phyloP scores from a whole-genome alignment of 2,797 vertebrate species.

The Pseudochirops cupreus region DNA sequence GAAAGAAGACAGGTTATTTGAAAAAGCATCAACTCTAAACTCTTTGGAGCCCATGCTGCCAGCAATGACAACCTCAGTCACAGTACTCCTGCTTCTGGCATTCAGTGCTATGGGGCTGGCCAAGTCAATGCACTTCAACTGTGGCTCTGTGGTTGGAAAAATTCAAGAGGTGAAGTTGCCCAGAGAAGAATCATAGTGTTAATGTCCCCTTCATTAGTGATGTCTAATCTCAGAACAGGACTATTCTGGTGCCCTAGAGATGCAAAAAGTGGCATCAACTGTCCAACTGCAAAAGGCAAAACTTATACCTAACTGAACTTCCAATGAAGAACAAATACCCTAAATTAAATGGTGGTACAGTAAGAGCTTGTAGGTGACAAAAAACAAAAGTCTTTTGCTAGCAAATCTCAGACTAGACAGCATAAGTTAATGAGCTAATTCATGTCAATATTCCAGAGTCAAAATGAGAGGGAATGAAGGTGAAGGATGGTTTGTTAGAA shows the following conservation, averaged over 20 bases:
- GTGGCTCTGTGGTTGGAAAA: slow-evolving; percentile 88
- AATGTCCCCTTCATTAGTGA: slow-evolving; percentile 94
- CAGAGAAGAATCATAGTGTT: slow-evolving; percentile 91
- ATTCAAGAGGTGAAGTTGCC: slow-evolving; percentile 88
- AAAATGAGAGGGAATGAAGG: neutral
- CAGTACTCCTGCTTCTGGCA: neutral
- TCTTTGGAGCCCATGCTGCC: neutral
- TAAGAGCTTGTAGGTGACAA: slow-evolving; percentile 93
- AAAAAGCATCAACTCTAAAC: neutral
- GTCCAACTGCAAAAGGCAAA: slow-evolving; percentile 89
- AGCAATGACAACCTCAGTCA: neutral
- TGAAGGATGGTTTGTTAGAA: neutral
- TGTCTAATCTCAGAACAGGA: slow-evolving; percentile 87
- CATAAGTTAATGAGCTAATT: slow-evolving; percentile 80
- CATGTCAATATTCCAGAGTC: neutral
- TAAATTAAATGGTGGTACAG: slow-evolving; percentile 90
- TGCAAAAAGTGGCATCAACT: slow-evolving; percentile 94
- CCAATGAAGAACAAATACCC: slow-evolving; percentile 93
- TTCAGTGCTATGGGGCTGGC: neutral
- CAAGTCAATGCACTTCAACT: neutral
- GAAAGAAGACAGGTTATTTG: neutral
- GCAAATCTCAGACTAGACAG: slow-evolving; percentile 93
- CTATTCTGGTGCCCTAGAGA: slow-evolving; percentile 91
- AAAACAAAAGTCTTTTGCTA: slow-evolving; percentile 90
- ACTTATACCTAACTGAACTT: slow-evolving; percentile 93